Percentiles rank a stretch among this genome's conserved stretches.
Evolutionary conservation across 2,888 invertebrate genomes (phyloP).

Genomic region (Tetragonula carbonaria): DNA sequence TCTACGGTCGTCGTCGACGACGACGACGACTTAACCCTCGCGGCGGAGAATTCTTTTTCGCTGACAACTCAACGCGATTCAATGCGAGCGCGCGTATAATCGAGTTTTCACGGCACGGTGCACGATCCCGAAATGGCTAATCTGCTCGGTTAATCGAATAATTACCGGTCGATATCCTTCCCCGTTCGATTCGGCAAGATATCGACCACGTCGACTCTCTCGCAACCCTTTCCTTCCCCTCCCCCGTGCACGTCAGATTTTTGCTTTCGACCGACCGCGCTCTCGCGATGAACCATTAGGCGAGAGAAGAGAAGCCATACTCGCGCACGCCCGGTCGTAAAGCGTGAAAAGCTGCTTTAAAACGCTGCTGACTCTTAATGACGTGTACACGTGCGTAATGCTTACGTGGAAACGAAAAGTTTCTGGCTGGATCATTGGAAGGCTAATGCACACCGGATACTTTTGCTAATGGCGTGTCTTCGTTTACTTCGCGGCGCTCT

Average conservation of each 20-base stretch:
- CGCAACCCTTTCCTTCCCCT: constrained; percentile 24
- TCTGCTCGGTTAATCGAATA: constrained; percentile 69
- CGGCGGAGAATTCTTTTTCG: constrained; percentile 73
- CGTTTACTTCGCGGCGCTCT: constrained; percentile 49
- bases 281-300: constrained; percentile 64
- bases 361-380: constrained; percentile 76
- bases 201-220: constrained; percentile 11
- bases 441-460: constrained; percentile 63
- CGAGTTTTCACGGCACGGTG: constrained; percentile 64
- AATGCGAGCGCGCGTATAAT: constrained; percentile 66
- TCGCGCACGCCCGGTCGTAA: constrained; percentile 73
- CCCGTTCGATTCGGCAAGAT: neutral
- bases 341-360: constrained; percentile 80
- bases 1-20: neutral
- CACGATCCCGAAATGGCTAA: constrained; percentile 72
- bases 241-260: constrained; percentile 36
- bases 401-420: constrained; percentile 68
- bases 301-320: constrained; percentile 52
- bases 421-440: constrained; percentile 65
- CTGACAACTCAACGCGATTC: constrained; percentile 75
- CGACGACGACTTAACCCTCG: constrained; percentile 28
- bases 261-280: constrained; percentile 56
- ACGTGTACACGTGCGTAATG: constrained; percentile 75
- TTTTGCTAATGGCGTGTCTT: constrained; percentile 63
- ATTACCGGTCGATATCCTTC: constrained; percentile 11